Conservation (phyloP, 2,113 vertebrate genomes). For the Bucco capensis region DNA sequence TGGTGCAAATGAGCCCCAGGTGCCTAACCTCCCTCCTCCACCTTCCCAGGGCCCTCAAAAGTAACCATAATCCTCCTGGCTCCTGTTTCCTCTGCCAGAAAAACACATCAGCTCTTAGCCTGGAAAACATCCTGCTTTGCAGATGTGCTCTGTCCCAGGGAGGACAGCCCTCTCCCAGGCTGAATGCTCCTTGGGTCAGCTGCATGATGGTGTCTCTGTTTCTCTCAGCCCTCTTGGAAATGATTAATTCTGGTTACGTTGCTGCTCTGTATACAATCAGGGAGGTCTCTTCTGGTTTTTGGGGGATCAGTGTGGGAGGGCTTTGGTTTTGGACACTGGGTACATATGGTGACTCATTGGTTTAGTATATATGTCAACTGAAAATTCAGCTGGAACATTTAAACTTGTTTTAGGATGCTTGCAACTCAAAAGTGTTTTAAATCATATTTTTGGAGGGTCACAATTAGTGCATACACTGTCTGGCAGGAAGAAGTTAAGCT, state of each 20-base stretch:
- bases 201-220: not conserved
- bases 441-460: not conserved
- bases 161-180: not conserved
- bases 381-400: not conserved
- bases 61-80: not conserved
- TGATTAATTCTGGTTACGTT: not conserved
- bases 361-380: not conserved
- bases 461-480: rapidly evolving
- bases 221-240: not conserved
- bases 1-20: not conserved
- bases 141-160: not conserved
- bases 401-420: not conserved
- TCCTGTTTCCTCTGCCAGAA: not conserved
- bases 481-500: not conserved
- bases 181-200: not conserved
- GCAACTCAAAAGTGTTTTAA: not conserved
- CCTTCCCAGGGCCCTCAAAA: not conserved
- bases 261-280: not conserved
- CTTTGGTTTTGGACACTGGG: not conserved
- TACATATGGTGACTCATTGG: not conserved
- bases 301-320: not conserved
- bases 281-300: not conserved
- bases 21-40: constrained; percentile 11
- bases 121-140: constrained; percentile 4
- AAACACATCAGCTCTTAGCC: not conserved